Evolutionary conservation across 2,113 vertebrate genomes (phyloP).

Genomic region (Perognathus longimembris): DNA sequence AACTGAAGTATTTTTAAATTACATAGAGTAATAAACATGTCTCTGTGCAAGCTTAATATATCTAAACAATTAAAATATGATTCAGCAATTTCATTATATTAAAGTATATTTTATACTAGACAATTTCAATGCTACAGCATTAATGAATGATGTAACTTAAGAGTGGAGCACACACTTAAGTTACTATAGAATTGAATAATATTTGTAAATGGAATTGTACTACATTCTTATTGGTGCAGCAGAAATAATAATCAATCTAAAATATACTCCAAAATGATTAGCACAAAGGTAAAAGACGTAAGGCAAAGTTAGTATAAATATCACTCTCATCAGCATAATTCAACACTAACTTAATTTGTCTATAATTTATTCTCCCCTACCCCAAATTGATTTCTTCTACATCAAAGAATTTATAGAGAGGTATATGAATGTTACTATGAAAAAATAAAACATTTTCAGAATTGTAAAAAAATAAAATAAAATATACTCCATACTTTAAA

Average conservation of each 20-base stretch:
- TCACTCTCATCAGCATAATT: not conserved
- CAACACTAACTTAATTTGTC: not conserved
- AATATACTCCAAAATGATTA: constrained; percentile 23
- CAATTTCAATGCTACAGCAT: constrained; percentile 8
- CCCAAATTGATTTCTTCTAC: constrained; percentile 5
- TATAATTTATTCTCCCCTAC: not conserved
- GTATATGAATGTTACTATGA: constrained; percentile 10
- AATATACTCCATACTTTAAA: no score
- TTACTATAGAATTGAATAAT: constrained; percentile 35
- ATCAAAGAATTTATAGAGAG: constrained; percentile 28
- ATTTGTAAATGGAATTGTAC: not conserved
- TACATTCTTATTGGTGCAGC: not conserved
- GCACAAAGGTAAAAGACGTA: constrained; percentile 13
- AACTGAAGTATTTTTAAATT: constrained; percentile 29
- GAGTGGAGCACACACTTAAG: not conserved
- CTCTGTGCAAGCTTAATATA: constrained; percentile 38
- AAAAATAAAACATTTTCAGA: constrained; percentile 37
- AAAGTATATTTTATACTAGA: constrained; percentile 56
- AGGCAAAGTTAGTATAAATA: constrained; percentile 34
- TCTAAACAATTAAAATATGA: constrained; percentile 59
- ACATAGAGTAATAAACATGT: constrained; percentile 56
- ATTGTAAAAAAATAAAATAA: no score
- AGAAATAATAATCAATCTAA: constrained; percentile 19
- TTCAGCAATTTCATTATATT: constrained; percentile 53
- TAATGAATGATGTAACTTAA: constrained; percentile 3